A percentile compares a stretch with the other conserved stretches of the same genome.
Evolutionary conservation across 2,888 invertebrate species (phyloP).

Genomic region (Drosophila anomalata): DNA sequence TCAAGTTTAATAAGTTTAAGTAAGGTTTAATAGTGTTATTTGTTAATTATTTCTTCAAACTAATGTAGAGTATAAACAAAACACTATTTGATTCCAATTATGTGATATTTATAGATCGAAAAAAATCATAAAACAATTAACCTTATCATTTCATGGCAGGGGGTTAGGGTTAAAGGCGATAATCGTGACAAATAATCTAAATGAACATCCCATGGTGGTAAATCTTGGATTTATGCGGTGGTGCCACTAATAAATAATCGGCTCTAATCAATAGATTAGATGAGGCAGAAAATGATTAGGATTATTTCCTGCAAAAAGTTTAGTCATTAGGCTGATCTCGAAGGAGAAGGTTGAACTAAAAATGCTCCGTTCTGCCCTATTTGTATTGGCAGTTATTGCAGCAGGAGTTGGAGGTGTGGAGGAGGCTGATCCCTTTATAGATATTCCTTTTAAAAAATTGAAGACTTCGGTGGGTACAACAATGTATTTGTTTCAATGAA

Average conservation of each 20-base stretch:
- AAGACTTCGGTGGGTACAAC: conserved; percentile 61
- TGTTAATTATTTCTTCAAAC: too few species aligned
- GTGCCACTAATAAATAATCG: conserved; percentile 16
- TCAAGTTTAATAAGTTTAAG: too few species aligned
- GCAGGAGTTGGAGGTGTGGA: conserved; percentile 3
- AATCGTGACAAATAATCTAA: conserved; percentile 10
- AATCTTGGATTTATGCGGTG: conserved; percentile 27
- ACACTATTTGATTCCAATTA: background rate
- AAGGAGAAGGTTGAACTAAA: conserved; percentile 18
- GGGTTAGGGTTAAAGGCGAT: conserved; percentile 4
- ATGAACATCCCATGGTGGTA: conserved; percentile 17
- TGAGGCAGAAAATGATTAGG: conserved; percentile 13
- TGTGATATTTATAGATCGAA: background rate
- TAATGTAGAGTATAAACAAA: background rate
- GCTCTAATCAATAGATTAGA: conserved; percentile 55
- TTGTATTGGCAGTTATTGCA: conserved; percentile 34
- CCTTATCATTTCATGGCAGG: background rate
- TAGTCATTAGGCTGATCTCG: conserved; percentile 40
- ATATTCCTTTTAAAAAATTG: conserved; percentile 67
- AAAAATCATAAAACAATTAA: conserved; percentile 27
- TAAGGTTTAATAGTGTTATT: too few species aligned
- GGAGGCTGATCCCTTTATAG: conserved; percentile 59
- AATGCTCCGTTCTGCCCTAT: conserved; percentile 8
- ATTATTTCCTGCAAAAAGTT: background rate
- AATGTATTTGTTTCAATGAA: background rate